Evolutionary conservation across 1,140 invertebrate genomes (phyloP), one percentile per base, ranked within the genome.

Genomic region (Rhagoletis zephyria): DNA sequence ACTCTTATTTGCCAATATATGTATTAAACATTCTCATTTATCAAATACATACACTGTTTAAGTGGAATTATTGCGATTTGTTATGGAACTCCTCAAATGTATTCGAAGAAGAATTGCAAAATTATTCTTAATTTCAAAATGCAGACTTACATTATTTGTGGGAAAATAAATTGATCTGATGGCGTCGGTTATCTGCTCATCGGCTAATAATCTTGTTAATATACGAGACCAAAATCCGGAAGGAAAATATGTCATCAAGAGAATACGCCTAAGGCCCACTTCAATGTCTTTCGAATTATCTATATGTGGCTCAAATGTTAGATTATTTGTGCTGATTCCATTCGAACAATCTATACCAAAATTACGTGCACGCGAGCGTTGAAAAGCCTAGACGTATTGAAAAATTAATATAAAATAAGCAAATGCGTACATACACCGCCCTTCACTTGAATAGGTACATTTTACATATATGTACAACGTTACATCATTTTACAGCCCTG

Each of bases 141-240:
- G n/a, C n/a, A n/a, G n/a, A 89, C 90, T 90, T 74, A 92, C 91
- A 88, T 92, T 90, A 87, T 86, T 88, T 16, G 42, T n/a, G 89
- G 88, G 19, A 19, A 81, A 87, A 67, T 93, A 93, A 5, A 89
- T 88, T 4, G 88, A 87, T n/a, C 91, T 93, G 0, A 97, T 95
- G n/a, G 97, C 97, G 87, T 97, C 96, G 1, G 97, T 95, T 45
- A 98, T 96, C 12, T 96, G 94, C 89, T 98, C 96, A 93, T 99
- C 98, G 0, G 97, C 97, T 45, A 99, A 93, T 81, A 99, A 96
- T 40, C 98, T 94, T 0, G 98, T 98, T 14, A 98, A 97, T 3
- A 99, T 94, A 10, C 98, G 94, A 0, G 98, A 97, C 99, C 98
- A 99, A 93, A 99, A 99, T 0, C 99, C 99, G 89, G 97, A 97